Base-by-base conservation (phyloP, 35 echinoderm and acorn worm species). In the Apostichopus californicus region DNA sequence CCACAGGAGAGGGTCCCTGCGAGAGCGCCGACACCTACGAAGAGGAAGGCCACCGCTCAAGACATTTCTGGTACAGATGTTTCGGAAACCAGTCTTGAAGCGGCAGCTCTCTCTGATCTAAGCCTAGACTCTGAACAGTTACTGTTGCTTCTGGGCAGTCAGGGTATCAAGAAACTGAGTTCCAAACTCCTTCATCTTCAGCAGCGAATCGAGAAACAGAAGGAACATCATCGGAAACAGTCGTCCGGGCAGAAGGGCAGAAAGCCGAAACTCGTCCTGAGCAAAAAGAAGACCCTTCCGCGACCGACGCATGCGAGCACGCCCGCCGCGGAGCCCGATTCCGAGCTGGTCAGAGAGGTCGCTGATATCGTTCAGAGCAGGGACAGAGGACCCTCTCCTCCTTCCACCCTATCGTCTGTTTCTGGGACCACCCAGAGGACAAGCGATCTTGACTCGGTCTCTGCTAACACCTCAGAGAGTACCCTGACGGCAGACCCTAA, bases 81-180 rank as follows among this genome's bases (percentile, higher is more conserved):
- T 15, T 57, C 89, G 77, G 55, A 91, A 59, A 83, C 93, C 63
- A 59, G 24, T 17, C 79, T 66, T 46, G 80, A 93, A n/a, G 89
- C 82, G 8, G 57, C 95, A 28, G 72, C 91, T 26, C 72, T 94
- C 57, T 95, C 95, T 13, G 95, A 99, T 89, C 68, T 99, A 52
- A 99, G 97, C 78, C 56, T 96, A 12, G 97, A 99, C 63, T 96
- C 97, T 8, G 97, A 99, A 72, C 91, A 92, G 84, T 83, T 99
- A n/a, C 92, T 92, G 9, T 57, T 90, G 1, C 83, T 99, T 10
- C 83, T 99, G 9, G 97, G 97, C 5, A 86, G 93, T 23, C 90
- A 94, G 11, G 97, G 97, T 17, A 90, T 99, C 5, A 87, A 94
- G 54, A 94, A 99, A 81, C 81, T 99, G 9, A 94, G 97, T 55